These are phyloP conservation scores for Allophyes oxyacanthae DNA, from an alignment of 2,888 invertebrate species.

Conservation along the genomic window DNA sequence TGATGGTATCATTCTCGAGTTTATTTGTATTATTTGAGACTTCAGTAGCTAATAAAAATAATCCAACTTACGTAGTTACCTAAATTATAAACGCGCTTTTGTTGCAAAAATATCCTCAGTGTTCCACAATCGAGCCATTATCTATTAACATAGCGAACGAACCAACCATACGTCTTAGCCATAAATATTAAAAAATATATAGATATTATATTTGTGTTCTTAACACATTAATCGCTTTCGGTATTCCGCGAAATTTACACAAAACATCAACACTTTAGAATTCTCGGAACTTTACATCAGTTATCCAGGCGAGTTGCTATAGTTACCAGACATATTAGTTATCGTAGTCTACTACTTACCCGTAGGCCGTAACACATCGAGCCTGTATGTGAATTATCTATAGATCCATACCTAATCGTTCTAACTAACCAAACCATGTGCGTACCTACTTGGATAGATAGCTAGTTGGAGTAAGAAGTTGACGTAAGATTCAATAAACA, in stretches of 20 bases:
- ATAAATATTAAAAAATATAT: conserved; percentile 14
- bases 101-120: too few species aligned
- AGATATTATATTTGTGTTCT: too few species aligned
- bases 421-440: conserved; percentile 21
- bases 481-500: too few species aligned
- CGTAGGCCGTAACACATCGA: conserved; percentile 5
- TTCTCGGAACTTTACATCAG: conserved; percentile 32
- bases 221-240: conserved; percentile 32
- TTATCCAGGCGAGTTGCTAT: conserved; percentile 29
- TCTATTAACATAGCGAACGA: not conserved
- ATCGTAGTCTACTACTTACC: conserved; percentile 13
- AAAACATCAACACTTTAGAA: conserved; percentile 40
- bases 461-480: too few species aligned
- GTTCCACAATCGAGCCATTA: not conserved
- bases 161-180: conserved; percentile 5
- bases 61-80: too few species aligned
- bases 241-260: conserved; percentile 42
- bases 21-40: too few species aligned
- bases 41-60: too few species aligned
- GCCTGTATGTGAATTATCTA: conserved; percentile 29
- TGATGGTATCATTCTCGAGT: too few species aligned
- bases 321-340: conserved; percentile 37
- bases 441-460: not conserved
- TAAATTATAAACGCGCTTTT: too few species aligned
- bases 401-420: conserved; percentile 34